Conservation (phyloP, 2,113 vertebrate species). For the Pseudois nayaur region DNA sequence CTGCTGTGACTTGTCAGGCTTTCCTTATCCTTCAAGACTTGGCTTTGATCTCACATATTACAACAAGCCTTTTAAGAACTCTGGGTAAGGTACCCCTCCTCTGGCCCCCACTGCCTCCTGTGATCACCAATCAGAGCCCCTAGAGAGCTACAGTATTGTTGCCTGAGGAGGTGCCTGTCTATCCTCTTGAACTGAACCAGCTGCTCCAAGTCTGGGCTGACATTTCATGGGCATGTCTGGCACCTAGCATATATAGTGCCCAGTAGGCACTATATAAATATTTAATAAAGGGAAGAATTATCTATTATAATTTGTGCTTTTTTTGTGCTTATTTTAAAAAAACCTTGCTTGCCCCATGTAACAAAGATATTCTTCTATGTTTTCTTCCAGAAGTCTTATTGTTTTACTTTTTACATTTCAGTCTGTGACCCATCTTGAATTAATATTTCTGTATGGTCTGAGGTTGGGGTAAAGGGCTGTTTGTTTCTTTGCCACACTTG, state of each 20-base stretch:
- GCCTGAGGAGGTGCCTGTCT: not conserved
- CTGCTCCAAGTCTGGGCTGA: not conserved
- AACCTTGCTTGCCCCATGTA: not conserved
- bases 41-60: not conserved
- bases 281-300: not conserved
- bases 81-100: not conserved
- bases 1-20: not conserved
- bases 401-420: not conserved
- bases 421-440: not conserved
- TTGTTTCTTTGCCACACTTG: not conserved
- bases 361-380: not conserved
- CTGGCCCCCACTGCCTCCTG: not conserved
- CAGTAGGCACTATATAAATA: not conserved
- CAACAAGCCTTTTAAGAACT: not conserved
- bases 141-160: not conserved
- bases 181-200: not conserved
- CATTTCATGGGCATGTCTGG: not conserved
- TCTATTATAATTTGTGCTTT: not conserved
- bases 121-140: not conserved
- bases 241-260: not conserved
- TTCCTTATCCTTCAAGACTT: not conserved
- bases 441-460: not conserved
- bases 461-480: not conserved
- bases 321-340: not conserved
- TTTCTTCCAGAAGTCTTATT: not conserved